Evolutionary conservation across 2,113 vertebrate species (phyloP), one percentile per base, ranked within the genome.

Genomic region (Brachypodius melanocephalos): DNA sequence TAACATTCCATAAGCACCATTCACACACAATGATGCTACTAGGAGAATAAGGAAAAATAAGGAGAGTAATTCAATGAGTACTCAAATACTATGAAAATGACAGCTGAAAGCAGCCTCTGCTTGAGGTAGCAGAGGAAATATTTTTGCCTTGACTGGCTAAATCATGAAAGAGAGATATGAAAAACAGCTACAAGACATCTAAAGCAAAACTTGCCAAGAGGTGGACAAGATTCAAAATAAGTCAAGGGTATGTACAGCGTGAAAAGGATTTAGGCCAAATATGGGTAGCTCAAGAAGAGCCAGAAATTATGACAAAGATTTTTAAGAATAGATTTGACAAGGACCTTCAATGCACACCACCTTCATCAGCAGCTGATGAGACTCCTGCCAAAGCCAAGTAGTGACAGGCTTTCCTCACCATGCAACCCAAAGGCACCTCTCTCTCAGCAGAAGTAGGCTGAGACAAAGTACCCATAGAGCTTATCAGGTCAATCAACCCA

Each of bases 271-370:
- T 85, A 4, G 38, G 78, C 85, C 89, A 96, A 92, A 84, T 62
- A 52, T 18, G 67, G 22, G 42, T 65, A 78, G 63, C 49, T 90
- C 69, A 80, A 34, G 71, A 94, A 89, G 48, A 84, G 52, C 31
- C 71, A 83, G 72, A 79, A 95, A 85, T 51, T 29, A 59, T 90
- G 51, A 93, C 17, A 88, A 89, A 72, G 58, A 84, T 71, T 82
- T 89, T 96, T 51, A 91, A 83, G 81, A 89, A 73, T 28, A 62
- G 77, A 88, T 94, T 83, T 94, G 91, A 96, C 94, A 96, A 91
- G 84, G 59, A 95, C 69, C 81, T 93, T 96, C 84, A 67, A 36
- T 54, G 57, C 22, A 65, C 25, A 68, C n/a, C 0, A 4, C 45
- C 46, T 96, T 91, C 87, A 58, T 96, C 75, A 82, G 78, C n/a